A percentile compares a stretch with the other conserved stretches of the same genome.
phyloP scores from a whole-genome alignment of 1,140 invertebrate species.

The Drosophila murphyi region DNA sequence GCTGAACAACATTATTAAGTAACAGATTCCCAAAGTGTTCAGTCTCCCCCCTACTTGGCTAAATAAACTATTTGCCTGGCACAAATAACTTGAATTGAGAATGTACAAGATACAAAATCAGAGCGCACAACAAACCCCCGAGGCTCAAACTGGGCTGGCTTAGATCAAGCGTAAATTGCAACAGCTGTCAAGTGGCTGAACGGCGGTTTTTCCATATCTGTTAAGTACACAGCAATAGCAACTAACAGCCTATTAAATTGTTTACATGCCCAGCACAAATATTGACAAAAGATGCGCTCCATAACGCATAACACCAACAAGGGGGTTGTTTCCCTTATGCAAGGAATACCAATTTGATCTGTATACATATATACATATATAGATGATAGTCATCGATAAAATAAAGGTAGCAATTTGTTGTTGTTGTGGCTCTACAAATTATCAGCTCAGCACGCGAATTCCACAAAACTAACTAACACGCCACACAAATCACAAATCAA shows the following conservation, averaged over 20 bases:
- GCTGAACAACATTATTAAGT: conserved; percentile 43
- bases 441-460: conserved; percentile 63
- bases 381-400: conserved; percentile 30
- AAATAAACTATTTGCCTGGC: conserved; percentile 68
- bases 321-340: conserved; percentile 25
- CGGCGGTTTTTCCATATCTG: conserved; percentile 58
- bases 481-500: conserved; percentile 59
- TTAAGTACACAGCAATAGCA: conserved; percentile 38
- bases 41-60: conserved; percentile 3
- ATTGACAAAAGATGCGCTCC: conserved; percentile 72
- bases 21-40: conserved; percentile 4
- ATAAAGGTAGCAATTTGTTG: conserved; percentile 57
- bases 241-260: conserved; percentile 81
- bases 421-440: conserved; percentile 75
- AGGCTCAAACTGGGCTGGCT: conserved; percentile 38
- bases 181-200: conserved; percentile 78
- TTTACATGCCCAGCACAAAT: conserved; percentile 77
- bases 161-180: conserved; percentile 79
- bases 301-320: background rate
- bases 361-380: background rate
- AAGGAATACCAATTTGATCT: background rate
- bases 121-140: conserved; percentile 47
- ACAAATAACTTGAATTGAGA: conserved; percentile 55
- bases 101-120: conserved; percentile 68
- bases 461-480: conserved; percentile 19